Base-by-base conservation (phyloP, 2,113 vertebrate genomes). In the Syngnathus floridae region DNA sequence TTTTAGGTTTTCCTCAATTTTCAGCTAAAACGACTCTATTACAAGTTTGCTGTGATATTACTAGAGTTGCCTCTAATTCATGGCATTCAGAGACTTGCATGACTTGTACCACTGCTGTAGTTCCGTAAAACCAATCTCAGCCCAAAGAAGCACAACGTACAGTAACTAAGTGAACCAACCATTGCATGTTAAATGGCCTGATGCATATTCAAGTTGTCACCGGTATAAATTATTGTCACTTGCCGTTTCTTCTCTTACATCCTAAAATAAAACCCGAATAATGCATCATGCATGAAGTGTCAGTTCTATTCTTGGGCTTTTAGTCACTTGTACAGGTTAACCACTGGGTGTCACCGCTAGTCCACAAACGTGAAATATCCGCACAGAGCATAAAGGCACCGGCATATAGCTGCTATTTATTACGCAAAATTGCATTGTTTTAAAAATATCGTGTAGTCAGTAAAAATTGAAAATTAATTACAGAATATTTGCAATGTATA, bases 301-400 rank as follows among this genome's bases (percentile, higher is more conserved):
- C 5, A 8, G 12, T 19, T 8, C 68, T 41, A 41, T 60, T 13
- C 45, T 8, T 12, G 14, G 13, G 1, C 6, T 71, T 22, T 81
- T 31, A 4, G 11, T 74, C 56, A 35, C 68, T 10, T 75, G 9
- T 16, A 0, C 7, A 10, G n/a, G 4, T 51, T 70, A 1, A 12
- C 86, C 90, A 88, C 41, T 8, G 51, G 90, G 73, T 82, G 90
- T 76, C 90, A 67, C 69, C 78, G 75, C 86, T 82, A 70, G 9
- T 65, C 63, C 40, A 74, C 55, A 72, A 77, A 78, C 11, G 14
- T 19, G 0, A 41, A 37, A 17, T 21, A 4, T 0, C n/a, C n/a
- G n/a, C n/a, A n/a, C n/a, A n/a, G n/a, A n/a, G n/a, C n/a, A n/a
- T n/a, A n/a, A n/a, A n/a, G n/a, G n/a, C n/a, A n/a, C n/a, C n/a